Percentiles rank a stretch among this genome's conserved stretches.
These are phyloP conservation scores for Poecilia latipinna DNA, from an alignment of 2,113 vertebrate species.

Conservation along the genomic window DNA sequence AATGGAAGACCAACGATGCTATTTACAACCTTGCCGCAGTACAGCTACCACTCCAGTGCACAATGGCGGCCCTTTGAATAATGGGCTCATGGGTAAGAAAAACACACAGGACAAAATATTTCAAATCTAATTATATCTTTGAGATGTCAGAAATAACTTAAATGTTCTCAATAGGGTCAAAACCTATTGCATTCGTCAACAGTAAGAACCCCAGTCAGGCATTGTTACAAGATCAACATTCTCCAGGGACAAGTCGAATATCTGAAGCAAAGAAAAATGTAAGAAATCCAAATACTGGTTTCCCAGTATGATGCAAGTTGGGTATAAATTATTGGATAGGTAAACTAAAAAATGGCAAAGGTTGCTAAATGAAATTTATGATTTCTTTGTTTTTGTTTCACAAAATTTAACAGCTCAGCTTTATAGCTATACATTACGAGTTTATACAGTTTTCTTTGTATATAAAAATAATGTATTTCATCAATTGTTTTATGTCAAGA, in stretches of 20 bases:
- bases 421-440: background rate
- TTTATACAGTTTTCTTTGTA: background rate
- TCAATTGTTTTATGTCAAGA: background rate
- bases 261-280: constrained; percentile 43
- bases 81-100: constrained; percentile 54
- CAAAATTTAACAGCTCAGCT: background rate
- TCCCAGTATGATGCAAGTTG: background rate
- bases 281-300: constrained; percentile 20
- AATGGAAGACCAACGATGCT: constrained; percentile 87
- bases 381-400: background rate
- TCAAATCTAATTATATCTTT: constrained; percentile 13
- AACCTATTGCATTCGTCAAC: constrained; percentile 81
- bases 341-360: background rate
- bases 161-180: constrained; percentile 58
- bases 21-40: constrained; percentile 68
- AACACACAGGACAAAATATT: background rate
- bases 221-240: constrained; percentile 45
- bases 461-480: background rate
- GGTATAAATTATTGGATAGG: background rate
- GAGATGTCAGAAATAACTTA: constrained; percentile 16
- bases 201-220: constrained; percentile 43
- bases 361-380: too few relatives aligned
- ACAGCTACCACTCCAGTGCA: constrained; percentile 50
- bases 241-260: constrained; percentile 49
- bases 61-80: constrained; percentile 46